Conservation (phyloP, 2,797 vertebrate species). For the Silurus lanzhouensis region DNA sequence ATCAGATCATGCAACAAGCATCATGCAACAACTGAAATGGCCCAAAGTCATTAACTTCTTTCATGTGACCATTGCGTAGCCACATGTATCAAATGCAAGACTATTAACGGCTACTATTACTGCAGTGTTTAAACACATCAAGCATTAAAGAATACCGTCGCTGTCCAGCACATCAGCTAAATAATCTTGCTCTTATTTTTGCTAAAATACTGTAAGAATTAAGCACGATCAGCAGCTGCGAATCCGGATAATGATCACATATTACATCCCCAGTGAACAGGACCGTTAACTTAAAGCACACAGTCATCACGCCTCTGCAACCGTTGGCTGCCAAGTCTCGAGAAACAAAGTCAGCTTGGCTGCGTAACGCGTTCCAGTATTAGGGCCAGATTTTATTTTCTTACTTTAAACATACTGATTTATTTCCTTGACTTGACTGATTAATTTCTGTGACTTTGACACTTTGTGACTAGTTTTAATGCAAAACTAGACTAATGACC, state of each 20-base stretch:
- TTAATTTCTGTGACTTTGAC: not conserved
- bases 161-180: not conserved
- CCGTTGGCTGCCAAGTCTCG: not conserved
- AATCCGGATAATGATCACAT: not conserved
- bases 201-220: not conserved
- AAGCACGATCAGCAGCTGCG: not conserved
- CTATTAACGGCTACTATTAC: not conserved
- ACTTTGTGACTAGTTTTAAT: not conserved
- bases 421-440: not conserved
- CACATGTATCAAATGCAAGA: not conserved
- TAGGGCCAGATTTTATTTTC: not conserved
- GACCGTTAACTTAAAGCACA: not conserved
- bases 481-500: not conserved
- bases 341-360: not conserved
- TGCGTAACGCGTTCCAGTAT: not conserved
- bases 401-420: not conserved
- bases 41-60: not conserved
- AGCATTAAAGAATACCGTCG: not conserved
- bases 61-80: not conserved
- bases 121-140: no score
- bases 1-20: not conserved
- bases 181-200: not conserved
- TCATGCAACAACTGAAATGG: not conserved
- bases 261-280: not conserved
- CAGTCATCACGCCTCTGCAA: not conserved